Evolutionary conservation across 2,113 vertebrate genomes (phyloP), one percentile per base, ranked within the genome.

Genomic region (Thermophis baileyi): DNA sequence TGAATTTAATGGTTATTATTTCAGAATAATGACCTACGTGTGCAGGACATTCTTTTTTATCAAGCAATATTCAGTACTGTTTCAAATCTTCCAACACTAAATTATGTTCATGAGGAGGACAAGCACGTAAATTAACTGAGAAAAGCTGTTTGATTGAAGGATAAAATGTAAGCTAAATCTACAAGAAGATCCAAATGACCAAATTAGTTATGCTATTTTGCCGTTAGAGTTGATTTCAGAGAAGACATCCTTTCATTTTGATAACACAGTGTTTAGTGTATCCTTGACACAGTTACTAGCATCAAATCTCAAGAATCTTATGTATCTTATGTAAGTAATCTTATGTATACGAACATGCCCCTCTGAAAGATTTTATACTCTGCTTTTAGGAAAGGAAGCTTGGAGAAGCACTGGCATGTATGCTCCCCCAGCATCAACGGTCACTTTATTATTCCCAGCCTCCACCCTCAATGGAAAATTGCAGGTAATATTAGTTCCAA

Each of bases 401-500:
- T 98, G 97, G 98, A 93, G 98, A 94, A 98, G 98, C 92, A 98
- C 98, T 10, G 98, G 98, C 27, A 94, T 98, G n/a, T 98, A 97
- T 91, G 96, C 98, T 50, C 96, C 97, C 93, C 97, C 97, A 87
- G 98, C 97, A 53, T 97, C 97, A 97, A 97, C 51, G 89, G 97
- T 97, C 2, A 96, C 92, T 92, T 69, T 98, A 25, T 1, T 93
- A 46, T 93, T 98, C n/a, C 97, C 98, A 57, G 12, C 92, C 90
- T 88, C 95, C 90, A 92, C 97, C 3, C 49, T 97, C 93, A 96
- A 95, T 53, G 97, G 96, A 85, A 97, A 94, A 1, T 97, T 98
- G 96, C 91, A 96, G 97, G 98, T 98, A 89, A 54, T 3, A 2
- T 85, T 30, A 22, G 27, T 89, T 27, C 53, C 89, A 25, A 60